These are phyloP conservation scores for Apocheima hispidaria DNA, from an alignment of 2,888 invertebrate genomes.

Conservation along the genomic window DNA sequence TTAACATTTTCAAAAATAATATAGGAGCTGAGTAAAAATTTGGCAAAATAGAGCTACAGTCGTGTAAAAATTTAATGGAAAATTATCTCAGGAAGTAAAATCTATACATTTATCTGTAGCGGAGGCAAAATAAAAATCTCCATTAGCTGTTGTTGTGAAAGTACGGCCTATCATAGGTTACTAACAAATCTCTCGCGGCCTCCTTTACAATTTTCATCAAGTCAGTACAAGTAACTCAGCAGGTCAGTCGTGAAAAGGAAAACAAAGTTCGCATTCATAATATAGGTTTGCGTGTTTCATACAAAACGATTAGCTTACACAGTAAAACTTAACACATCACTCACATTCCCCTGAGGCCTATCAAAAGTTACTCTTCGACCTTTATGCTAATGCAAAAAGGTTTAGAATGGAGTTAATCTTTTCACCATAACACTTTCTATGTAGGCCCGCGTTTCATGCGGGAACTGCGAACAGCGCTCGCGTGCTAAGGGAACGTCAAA, in stretches of 20 bases:
- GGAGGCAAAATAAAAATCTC: too few relatives aligned
- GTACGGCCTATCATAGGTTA: too few relatives aligned
- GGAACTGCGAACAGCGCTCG: constrained; percentile 23
- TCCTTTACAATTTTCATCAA: too few relatives aligned
- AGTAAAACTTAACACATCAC: constrained; percentile 5
- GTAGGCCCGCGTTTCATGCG: constrained; percentile 6
- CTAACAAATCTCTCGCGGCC: too few relatives aligned
- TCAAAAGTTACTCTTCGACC: not conserved
- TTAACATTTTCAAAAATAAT: too few relatives aligned
- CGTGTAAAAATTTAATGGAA: too few relatives aligned
- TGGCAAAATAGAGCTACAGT: too few relatives aligned
- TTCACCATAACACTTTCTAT: constrained; percentile 3
- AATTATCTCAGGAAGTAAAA: too few relatives aligned
- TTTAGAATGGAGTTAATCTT: constrained; percentile 2
- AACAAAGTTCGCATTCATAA: not conserved
- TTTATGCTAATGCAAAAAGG: not conserved
- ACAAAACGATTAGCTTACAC: constrained; percentile 9
- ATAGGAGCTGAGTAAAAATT: too few relatives aligned
- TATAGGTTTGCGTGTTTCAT: constrained; percentile 2
- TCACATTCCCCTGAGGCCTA: not conserved
- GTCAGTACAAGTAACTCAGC: too few relatives aligned
- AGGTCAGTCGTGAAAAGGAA: not conserved
- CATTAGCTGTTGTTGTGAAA: too few relatives aligned
- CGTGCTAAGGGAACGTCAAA: constrained; percentile 22
- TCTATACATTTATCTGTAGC: too few relatives aligned